Conservation (phyloP, 2,797 vertebrate species). For the Odontamblyopus lacepedii region DNA sequence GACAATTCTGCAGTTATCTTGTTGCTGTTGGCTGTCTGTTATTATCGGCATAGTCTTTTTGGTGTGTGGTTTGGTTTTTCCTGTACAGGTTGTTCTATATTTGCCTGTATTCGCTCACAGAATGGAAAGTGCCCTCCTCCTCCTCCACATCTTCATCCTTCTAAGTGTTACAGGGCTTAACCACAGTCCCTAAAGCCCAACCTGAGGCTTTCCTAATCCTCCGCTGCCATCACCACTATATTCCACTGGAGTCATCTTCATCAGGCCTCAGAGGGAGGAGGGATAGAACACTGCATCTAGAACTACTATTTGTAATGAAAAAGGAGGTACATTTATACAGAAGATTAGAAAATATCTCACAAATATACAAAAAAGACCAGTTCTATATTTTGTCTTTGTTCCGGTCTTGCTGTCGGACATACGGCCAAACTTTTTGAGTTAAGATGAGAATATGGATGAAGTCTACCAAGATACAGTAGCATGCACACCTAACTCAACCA, state of each 20-base stretch:
- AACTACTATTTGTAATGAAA: too few species aligned
- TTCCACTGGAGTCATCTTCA: conserved; percentile 55
- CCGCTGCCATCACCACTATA: conserved; percentile 54
- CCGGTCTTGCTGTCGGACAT: too few species aligned
- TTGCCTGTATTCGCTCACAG: conserved; percentile 34
- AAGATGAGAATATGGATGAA: too few species aligned
- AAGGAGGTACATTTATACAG: too few species aligned
- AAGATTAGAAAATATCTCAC: too few species aligned
- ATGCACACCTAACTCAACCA: too few species aligned
- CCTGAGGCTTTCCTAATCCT: conserved; percentile 57
- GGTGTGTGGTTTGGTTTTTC: background rate
- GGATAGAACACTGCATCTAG: too few species aligned
- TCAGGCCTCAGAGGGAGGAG: conserved; percentile 12
- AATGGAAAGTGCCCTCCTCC: conserved; percentile 50
- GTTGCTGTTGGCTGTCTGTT: background rate
- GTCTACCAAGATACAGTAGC: too few species aligned
- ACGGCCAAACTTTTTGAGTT: too few species aligned
- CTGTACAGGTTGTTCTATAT: background rate
- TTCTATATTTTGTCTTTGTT: too few species aligned
- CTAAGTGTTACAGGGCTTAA: conserved; percentile 59
- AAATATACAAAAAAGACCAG: too few species aligned
- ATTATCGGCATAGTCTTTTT: background rate
- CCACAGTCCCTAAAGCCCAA: conserved; percentile 48
- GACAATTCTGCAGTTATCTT: background rate
- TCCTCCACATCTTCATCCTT: conserved; percentile 16